A percentile compares a stretch with the other conserved stretches of the same genome.
phyloP scores from a whole-genome alignment of 2,113 vertebrate species.

The Microcebus tavaratra region DNA sequence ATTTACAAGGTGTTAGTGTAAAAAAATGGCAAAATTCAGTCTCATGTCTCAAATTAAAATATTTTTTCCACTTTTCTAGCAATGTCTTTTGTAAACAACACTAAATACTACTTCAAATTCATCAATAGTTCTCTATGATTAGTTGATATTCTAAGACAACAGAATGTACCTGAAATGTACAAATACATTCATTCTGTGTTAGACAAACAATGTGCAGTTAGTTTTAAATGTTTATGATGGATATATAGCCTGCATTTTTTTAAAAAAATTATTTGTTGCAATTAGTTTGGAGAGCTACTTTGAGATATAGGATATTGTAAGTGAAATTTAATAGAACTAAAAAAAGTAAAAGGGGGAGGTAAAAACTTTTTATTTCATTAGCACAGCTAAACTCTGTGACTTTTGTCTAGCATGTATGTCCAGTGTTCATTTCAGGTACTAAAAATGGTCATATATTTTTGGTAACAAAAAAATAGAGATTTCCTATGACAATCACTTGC shows the following conservation, averaged over 20 bases:
- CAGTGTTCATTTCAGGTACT: background rate
- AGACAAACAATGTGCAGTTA: background rate
- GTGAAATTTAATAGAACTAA: conserved; percentile 21
- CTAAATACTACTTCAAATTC: conserved; percentile 44
- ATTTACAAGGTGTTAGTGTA: conserved; percentile 53
- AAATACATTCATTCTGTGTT: conserved; percentile 6
- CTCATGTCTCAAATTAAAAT: background rate
- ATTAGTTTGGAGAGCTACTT: background rate
- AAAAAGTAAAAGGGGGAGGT: background rate
- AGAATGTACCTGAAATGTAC: background rate
- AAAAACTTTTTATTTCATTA: background rate
- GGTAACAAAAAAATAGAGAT: background rate
- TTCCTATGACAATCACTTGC: background rate
- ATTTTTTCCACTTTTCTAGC: conserved; percentile 26
- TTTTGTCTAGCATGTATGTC: background rate
- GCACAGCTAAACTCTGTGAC: background rate
- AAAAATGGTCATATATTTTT: background rate
- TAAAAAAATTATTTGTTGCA: conserved; percentile 3
- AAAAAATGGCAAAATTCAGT: conserved; percentile 15
- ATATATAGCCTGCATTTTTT: conserved; percentile 29
- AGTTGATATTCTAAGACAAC: background rate
- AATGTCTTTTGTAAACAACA: conserved; percentile 25
- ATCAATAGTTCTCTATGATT: conserved; percentile 24
- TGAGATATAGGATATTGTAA: background rate
- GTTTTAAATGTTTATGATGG: conserved; percentile 12